phyloP scores from a whole-genome alignment of 2,113 vertebrate genomes.

The Xyliphius kryptos region DNA sequence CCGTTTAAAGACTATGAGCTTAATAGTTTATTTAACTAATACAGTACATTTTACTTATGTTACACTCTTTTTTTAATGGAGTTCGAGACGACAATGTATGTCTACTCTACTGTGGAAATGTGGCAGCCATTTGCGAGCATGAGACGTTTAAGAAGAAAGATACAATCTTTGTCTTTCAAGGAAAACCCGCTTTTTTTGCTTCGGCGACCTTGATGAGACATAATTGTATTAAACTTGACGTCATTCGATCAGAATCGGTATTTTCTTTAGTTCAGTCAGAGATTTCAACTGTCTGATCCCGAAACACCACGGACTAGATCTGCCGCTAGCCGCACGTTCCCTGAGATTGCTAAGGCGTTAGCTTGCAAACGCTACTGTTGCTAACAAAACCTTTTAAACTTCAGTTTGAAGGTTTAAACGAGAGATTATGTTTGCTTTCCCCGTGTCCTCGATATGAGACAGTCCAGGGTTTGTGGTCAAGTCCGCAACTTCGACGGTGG shows the following conservation, averaged over 20 bases:
- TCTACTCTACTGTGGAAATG: constrained; percentile 15
- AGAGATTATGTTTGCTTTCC: neutral
- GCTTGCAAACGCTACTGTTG: neutral
- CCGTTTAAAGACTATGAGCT: no score
- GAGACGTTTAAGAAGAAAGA: constrained; percentile 23
- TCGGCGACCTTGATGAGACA: neutral
- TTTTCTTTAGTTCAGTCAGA: no score
- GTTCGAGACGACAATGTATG: neutral
- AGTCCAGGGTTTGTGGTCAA: no score
- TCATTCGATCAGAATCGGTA: neutral
- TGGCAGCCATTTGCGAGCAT: constrained; percentile 42
- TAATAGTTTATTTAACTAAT: no score
- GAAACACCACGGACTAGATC: neutral
- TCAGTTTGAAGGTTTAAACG: neutral
- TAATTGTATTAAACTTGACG: neutral
- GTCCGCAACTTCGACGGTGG: no score
- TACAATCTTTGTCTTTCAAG: neutral
- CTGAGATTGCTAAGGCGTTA: neutral
- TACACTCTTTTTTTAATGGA: no score
- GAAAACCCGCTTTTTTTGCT: neutral
- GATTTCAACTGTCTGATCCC: no score
- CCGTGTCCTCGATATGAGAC: no score
- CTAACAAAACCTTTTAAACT: neutral
- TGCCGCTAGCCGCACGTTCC: neutral
- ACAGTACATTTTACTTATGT: no score